Conservation (phyloP, 2,888 invertebrate species). For the Drosophila suboccidentalis region DNA sequence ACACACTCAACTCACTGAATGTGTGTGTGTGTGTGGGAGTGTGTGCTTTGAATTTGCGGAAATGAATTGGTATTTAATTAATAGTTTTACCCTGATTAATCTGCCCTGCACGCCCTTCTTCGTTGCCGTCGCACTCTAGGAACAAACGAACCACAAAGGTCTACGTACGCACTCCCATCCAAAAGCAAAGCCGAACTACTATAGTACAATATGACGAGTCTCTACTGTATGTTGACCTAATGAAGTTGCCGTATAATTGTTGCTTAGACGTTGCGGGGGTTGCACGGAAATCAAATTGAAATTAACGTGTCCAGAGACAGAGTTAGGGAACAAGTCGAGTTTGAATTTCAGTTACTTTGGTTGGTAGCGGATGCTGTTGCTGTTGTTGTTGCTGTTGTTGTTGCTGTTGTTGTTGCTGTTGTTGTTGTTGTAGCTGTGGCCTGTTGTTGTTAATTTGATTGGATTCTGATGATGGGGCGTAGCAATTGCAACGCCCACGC, state of each 20-base stretch:
- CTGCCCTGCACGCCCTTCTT: constrained; percentile 67
- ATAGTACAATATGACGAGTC: constrained; percentile 36
- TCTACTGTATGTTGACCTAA: constrained; percentile 83
- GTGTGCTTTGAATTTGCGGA: constrained; percentile 79
- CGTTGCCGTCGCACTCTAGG: constrained; percentile 38
- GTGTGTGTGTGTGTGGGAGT: constrained; percentile 28
- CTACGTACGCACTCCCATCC: constrained; percentile 27
- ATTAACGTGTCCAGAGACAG: constrained; percentile 77
- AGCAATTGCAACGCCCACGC: constrained; percentile 82
- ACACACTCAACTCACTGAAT: constrained; percentile 21
- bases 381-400: constrained; percentile 51
- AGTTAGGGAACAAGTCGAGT: constrained; percentile 30
- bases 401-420: constrained; percentile 55
- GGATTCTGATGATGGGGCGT: constrained; percentile 85
- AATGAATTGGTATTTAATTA: constrained; percentile 85
- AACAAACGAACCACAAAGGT: constrained; percentile 21
- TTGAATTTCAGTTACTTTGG: constrained; percentile 55
- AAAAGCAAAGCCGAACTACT: constrained; percentile 23
- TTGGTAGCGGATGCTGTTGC: constrained; percentile 60
- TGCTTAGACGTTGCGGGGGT: constrained; percentile 65
- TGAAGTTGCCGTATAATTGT: constrained; percentile 83
- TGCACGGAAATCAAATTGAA: constrained; percentile 84
- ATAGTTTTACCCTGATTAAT: constrained; percentile 85
- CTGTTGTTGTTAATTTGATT: constrained; percentile 84
- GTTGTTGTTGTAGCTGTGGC: constrained; percentile 58